These are phyloP conservation scores for Papilio glaucus DNA, from an alignment of 1,140 invertebrate genomes.

Conservation along the genomic window DNA sequence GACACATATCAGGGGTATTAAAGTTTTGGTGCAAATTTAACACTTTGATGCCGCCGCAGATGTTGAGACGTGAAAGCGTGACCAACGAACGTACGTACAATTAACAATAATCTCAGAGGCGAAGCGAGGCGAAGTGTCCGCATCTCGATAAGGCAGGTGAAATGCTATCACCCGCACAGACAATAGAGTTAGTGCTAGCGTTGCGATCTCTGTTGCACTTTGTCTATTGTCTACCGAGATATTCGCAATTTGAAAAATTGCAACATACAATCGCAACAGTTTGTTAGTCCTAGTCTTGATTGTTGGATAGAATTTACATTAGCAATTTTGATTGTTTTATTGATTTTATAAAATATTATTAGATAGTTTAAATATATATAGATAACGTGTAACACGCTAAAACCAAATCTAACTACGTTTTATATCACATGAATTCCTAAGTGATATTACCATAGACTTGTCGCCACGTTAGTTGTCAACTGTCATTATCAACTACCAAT, in stretches of 20 bases:
- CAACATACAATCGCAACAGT: background rate
- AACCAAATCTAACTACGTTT: no score
- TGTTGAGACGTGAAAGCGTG: constrained; percentile 54
- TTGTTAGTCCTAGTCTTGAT: background rate
- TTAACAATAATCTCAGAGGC: constrained; percentile 54
- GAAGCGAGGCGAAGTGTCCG: constrained; percentile 36
- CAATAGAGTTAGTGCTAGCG: constrained; percentile 35
- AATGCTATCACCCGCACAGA: constrained; percentile 47
- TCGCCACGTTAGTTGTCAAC: no score
- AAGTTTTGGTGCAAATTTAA: constrained; percentile 24
- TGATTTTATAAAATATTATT: constrained; percentile 3
- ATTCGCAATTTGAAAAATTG: constrained; percentile 6
- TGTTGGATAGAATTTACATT: background rate
- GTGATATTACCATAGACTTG: no score
- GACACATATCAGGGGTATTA: constrained; percentile 19
- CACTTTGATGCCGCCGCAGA: constrained; percentile 14
- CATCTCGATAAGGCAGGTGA: constrained; percentile 58
- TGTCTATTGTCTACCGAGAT: constrained; percentile 30
- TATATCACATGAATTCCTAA: no score
- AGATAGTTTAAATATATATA: no score
- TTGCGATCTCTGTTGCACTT: background rate
- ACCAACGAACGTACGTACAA: constrained; percentile 52
- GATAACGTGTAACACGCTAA: no score
- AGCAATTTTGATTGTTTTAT: background rate
- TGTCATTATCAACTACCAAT: no score